Evolutionary conservation across 30 jellyfish, hydroid and myxozoan species (phyloP).

Genomic region (Aurelia aurita): DNA sequence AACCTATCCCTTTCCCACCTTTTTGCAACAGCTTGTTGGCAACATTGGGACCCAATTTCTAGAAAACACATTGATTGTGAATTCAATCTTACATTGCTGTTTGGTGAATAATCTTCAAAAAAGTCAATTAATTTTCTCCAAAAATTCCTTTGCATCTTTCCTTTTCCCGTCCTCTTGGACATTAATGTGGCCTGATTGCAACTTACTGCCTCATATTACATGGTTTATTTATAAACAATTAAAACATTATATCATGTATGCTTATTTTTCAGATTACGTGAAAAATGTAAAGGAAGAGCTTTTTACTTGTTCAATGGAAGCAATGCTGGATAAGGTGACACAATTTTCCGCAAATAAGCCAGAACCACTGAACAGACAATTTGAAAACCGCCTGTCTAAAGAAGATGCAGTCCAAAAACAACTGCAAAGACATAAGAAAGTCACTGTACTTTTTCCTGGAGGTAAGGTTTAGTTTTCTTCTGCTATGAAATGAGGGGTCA

Average conservation of each 20-base stretch:
- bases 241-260: neutral
- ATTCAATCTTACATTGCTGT: too few relatives aligned
- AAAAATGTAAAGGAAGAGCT: slow-evolving; percentile 3
- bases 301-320: neutral
- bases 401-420: slow-evolving; percentile 7
- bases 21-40: neutral
- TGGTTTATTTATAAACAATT: neutral
- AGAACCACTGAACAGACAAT: slow-evolving; percentile 11
- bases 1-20: neutral
- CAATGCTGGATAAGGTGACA: neutral
- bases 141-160: too few relatives aligned
- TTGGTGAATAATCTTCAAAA: too few relatives aligned
- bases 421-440: slow-evolving; percentile 4
- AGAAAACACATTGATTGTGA: too few relatives aligned
- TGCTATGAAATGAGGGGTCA: too few relatives aligned
- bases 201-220: neutral
- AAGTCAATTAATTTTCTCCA: too few relatives aligned
- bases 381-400: slow-evolving; percentile 10
- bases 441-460: slow-evolving; percentile 19
- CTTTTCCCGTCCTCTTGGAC: too few relatives aligned
- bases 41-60: neutral
- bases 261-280: neutral
- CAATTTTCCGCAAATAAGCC: slow-evolving; percentile 7
- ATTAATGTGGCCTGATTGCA: slow-evolving; percentile 1
- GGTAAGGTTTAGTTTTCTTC: neutral